Conservation (phyloP, 2,113 vertebrate genomes). For the Porphyrio hochstetteri region DNA sequence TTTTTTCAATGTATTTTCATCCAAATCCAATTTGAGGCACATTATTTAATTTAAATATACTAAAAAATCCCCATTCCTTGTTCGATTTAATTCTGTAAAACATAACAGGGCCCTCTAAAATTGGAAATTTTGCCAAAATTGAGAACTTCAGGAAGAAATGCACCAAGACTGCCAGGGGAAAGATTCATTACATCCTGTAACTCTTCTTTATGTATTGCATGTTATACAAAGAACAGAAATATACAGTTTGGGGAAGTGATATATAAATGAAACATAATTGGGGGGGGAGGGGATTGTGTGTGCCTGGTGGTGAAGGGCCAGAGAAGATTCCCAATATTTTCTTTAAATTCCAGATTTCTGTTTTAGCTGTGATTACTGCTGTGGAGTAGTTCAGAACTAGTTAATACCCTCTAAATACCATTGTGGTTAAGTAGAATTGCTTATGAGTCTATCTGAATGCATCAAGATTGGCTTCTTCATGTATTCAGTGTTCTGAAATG, state of each 20-base stretch:
- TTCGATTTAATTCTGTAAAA: background rate
- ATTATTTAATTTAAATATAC: background rate
- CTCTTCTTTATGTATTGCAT: background rate
- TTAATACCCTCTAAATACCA: background rate
- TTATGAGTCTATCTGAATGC: background rate
- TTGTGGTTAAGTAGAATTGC: background rate
- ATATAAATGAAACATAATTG: background rate
- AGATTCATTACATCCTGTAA: background rate
- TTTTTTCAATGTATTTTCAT: background rate
- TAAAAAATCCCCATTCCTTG: background rate
- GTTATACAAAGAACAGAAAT: background rate
- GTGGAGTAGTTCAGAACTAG: background rate
- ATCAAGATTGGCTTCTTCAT: background rate
- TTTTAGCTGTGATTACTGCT: background rate
- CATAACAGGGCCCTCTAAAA: background rate
- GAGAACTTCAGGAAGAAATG: background rate
- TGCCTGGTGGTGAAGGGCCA: background rate
- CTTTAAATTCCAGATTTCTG: background rate
- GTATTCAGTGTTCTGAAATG: background rate
- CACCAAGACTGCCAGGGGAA: background rate
- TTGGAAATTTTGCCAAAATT: background rate
- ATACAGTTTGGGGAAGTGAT: fast-evolving
- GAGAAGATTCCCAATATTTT: background rate
- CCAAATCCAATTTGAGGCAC: background rate
- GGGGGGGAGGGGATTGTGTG: too few species aligned